Evolutionary conservation across 2,888 invertebrate species (phyloP).

Genomic region (Crematogaster levior): DNA sequence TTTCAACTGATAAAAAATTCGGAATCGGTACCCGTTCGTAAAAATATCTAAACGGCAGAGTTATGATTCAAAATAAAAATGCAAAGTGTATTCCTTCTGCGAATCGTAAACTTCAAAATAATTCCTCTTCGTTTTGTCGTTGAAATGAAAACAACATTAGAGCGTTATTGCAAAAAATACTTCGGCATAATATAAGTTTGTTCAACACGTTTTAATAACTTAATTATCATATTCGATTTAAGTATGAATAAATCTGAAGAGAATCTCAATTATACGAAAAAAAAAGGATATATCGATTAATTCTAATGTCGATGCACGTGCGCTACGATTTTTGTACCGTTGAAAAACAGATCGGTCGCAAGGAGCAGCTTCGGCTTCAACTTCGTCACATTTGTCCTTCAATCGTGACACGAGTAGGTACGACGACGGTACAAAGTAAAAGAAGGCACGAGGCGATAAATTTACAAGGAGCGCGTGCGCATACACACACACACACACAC

Average conservation of each 20-base stretch:
- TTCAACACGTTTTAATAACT: neutral
- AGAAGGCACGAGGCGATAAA: slow-evolving; percentile 41
- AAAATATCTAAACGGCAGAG: neutral
- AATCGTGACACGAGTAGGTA: slow-evolving; percentile 22
- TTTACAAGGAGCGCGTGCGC: neutral
- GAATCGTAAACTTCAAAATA: neutral
- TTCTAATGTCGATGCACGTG: neutral
- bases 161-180: neutral
- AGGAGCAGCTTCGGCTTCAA: neutral
- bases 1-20: neutral
- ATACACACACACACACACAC: too few relatives aligned
- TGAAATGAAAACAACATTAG: neutral
- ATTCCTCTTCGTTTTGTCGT: neutral
- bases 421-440: slow-evolving; percentile 19
- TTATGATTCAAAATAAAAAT: neutral
- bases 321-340: neutral
- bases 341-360: neutral
- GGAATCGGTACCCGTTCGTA: neutral
- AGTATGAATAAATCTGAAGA: neutral
- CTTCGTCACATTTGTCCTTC: slow-evolving; percentile 42
- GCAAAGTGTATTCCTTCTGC: neutral
- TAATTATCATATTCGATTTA: neutral
- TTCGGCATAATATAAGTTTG: neutral
- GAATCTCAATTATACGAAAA: neutral
- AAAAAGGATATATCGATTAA: neutral